Conservation (phyloP, 2,113 vertebrate genomes). For the Pan troglodytes region DNA sequence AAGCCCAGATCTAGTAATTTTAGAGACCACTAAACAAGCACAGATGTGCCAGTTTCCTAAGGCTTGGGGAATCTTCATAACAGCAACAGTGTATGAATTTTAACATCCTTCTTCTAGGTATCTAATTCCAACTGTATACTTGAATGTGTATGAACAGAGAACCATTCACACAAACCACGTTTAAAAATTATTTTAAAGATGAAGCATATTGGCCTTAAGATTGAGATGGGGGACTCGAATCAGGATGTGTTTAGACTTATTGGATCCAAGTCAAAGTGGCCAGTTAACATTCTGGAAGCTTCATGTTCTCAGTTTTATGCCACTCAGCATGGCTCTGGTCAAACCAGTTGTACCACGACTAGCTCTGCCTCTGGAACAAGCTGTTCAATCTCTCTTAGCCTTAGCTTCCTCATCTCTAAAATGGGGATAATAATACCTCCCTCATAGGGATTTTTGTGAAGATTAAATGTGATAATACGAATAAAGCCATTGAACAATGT, state of each 20-base stretch:
- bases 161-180: background rate
- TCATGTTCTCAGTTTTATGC: background rate
- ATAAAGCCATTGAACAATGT: background rate
- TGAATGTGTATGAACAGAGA: background rate
- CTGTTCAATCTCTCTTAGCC: background rate
- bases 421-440: background rate
- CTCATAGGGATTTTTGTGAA: background rate
- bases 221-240: background rate
- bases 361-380: background rate
- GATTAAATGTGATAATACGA: background rate
- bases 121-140: background rate
- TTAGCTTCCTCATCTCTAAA: background rate
- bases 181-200: background rate
- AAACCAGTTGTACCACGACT: background rate
- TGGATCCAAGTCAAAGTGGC: background rate
- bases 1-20: background rate
- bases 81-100: background rate
- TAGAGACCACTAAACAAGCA: background rate
- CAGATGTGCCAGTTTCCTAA: background rate
- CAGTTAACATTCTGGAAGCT: background rate
- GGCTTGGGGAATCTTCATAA: background rate
- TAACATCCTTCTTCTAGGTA: constrained; percentile 20
- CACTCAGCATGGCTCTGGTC: background rate
- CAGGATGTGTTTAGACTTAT: background rate
- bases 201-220: background rate